phyloP scores from a whole-genome alignment of 2,797 vertebrate genomes.

The Phataginus tricuspis region DNA sequence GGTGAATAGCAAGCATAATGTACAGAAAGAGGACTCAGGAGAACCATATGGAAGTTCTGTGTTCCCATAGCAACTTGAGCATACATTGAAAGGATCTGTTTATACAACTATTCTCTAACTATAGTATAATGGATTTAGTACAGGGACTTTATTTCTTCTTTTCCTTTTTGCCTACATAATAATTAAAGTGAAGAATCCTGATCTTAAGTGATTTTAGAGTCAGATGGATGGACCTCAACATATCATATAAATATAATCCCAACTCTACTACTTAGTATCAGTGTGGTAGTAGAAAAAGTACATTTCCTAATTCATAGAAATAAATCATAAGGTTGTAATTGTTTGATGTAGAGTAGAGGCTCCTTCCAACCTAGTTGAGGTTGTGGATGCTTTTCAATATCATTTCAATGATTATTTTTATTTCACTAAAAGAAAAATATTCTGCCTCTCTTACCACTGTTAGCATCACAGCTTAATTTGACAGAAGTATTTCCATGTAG shows the following conservation, averaged over 20 bases:
- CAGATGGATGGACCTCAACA: not conserved
- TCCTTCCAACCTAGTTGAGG: not conserved
- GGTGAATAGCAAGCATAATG: slow-evolving; percentile 57
- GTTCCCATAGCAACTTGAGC: slow-evolving; percentile 71
- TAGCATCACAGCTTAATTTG: slow-evolving; percentile 1
- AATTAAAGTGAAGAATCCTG: not conserved
- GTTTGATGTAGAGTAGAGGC: not conserved
- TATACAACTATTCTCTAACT: slow-evolving; percentile 37
- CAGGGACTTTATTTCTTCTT: not conserved
- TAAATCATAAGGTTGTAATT: not conserved
- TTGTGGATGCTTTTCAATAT: not conserved
- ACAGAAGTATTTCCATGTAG: not conserved
- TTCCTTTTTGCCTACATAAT: not conserved
- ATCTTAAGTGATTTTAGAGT: slow-evolving; percentile 8
- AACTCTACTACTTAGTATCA: not conserved
- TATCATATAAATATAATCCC: not conserved
- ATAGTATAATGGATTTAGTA: not conserved
- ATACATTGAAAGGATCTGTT: slow-evolving; percentile 53
- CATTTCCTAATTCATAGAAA: slow-evolving; percentile 1
- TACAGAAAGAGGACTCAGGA: slow-evolving; percentile 47
- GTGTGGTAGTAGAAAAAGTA: not conserved
- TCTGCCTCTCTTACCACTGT: not conserved
- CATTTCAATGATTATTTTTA: not conserved
- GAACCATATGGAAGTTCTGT: slow-evolving; percentile 62
- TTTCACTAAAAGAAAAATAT: not conserved